A percentile compares a stretch with the other conserved stretches of the same genome.
These are phyloP conservation scores for Laothoe populi DNA, from an alignment of 2,888 invertebrate species.

Conservation along the genomic window DNA sequence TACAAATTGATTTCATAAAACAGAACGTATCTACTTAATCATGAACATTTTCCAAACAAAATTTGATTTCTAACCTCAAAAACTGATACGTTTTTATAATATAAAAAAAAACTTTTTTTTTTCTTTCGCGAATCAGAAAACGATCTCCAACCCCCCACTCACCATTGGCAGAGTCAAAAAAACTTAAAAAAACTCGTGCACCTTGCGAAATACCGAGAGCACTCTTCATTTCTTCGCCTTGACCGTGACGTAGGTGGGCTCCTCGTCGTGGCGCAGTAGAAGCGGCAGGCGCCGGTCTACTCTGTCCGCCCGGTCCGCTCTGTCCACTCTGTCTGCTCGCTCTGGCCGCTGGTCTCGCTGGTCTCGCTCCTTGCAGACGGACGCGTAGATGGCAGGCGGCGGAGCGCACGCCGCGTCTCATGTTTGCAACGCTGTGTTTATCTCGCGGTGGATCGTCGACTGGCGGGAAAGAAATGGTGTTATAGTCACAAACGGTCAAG, in stretches of 20 bases:
- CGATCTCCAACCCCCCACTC: slow-evolving; percentile 17
- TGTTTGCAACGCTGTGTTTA: slow-evolving; percentile 91
- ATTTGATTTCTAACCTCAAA: too few relatives aligned
- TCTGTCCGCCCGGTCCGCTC: slow-evolving; percentile 21
- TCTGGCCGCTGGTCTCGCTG: slow-evolving; percentile 32
- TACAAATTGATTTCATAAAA: too few relatives aligned
- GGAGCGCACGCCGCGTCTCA: slow-evolving; percentile 78
- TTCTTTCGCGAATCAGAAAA: not conserved
- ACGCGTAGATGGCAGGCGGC: slow-evolving; percentile 60
- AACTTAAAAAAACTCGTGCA: slow-evolving; percentile 71
- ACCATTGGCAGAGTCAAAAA: slow-evolving; percentile 31
- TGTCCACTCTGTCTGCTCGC: slow-evolving; percentile 16
- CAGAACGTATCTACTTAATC: too few relatives aligned
- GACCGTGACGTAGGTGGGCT: slow-evolving; percentile 69
- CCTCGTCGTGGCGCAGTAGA: slow-evolving; percentile 47
- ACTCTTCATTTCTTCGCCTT: slow-evolving; percentile 74
- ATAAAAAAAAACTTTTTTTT: not conserved
- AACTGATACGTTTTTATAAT: too few relatives aligned
- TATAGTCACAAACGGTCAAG: too few relatives aligned
- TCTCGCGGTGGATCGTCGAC: slow-evolving; percentile 92
- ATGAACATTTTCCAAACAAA: too few relatives aligned
- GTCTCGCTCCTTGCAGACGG: slow-evolving; percentile 44
- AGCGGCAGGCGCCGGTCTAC: slow-evolving; percentile 47
- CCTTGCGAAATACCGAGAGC: slow-evolving; percentile 80
- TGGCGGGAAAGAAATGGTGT: slow-evolving; percentile 40